Evolutionary conservation across 1,140 invertebrate species (phyloP).

Genomic region (Drosophila pseudoananassae): DNA sequence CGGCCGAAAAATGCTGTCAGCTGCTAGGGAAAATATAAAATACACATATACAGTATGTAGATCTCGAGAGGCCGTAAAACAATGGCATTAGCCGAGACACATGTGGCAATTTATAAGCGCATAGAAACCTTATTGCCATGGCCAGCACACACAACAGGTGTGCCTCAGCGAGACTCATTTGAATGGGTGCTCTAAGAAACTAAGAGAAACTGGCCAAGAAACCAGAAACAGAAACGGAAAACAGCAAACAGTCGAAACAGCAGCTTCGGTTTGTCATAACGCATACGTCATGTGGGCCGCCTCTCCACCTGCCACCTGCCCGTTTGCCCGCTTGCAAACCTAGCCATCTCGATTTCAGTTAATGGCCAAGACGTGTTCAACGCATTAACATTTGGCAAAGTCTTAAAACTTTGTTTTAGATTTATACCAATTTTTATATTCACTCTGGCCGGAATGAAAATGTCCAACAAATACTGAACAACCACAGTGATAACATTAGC

Average conservation of each 20-base stretch:
- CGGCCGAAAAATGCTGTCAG: conserved; percentile 68
- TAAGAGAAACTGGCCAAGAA: conserved; percentile 52
- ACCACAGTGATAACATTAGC: conserved; percentile 34
- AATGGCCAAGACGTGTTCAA: conserved; percentile 80
- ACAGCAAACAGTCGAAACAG: conserved; percentile 33
- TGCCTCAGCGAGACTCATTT: conserved; percentile 57
- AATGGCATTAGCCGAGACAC: conserved; percentile 42
- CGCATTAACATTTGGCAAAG: conserved; percentile 72
- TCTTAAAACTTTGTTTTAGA: conserved; percentile 70
- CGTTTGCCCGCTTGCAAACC: no score
- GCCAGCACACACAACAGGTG: conserved; percentile 66
- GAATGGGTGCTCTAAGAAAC: conserved; percentile 63
- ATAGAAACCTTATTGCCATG: conserved; percentile 66
- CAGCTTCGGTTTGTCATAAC: conserved; percentile 70
- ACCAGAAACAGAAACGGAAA: conserved; percentile 17
- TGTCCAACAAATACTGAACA: conserved; percentile 48
- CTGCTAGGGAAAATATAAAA: conserved; percentile 25
- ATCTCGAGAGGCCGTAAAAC: conserved; percentile 42
- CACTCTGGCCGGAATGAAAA: conserved; percentile 34
- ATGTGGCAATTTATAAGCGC: conserved; percentile 64
- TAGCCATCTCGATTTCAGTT: conserved; percentile 34
- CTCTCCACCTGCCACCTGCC: no score
- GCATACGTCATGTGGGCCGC: conserved; percentile 69
- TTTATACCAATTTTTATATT: conserved; percentile 56
- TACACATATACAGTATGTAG: not conserved